Evolutionary conservation across 2,888 invertebrate species (phyloP), one percentile per base, ranked within the genome.

Genomic region (Scaptomyza parva): DNA sequence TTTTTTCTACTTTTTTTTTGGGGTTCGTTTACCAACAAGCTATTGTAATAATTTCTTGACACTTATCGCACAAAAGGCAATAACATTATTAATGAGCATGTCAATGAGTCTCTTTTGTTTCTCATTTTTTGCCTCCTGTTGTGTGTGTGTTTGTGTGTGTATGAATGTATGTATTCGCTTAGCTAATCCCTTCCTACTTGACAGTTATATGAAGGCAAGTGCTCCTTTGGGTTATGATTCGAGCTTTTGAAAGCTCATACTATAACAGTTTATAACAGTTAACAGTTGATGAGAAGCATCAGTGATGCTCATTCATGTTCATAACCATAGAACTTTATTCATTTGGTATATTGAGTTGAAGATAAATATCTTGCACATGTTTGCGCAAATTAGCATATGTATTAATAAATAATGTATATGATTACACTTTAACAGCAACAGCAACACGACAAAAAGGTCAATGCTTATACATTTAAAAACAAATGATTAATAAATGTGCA

Each of bases 41-140:
- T 74, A 79, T 84, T 88, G 86, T 88, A 75, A 80, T 86, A 79
- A 88, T 88, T 84, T 88, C 70, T 84, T 84, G 84, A 84, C 84
- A 84, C 84, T 84, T 84, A 84, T 88, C 87, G 88, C 84, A 88
- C 84, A 88, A 84, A 84, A 84, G 84, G 84, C 88, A 84, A 84
- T 84, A 86, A 84, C 84, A 88, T 84, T 83, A 84, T 84, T 84
- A 84, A 84, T 84, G 84, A 88, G 88, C 84, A 84, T 84, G 84
- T 84, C 84, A 84, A 84, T 84, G 84, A 84, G 86, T 53, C 69
- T 61, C 86, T 53, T 86, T 83, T 88, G 88, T 82, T 70, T 78
- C 17, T 57, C 59, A n/a, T 26, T 59, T 14, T 60, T 39, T 63
- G 52, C 69, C 70, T 50, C 61, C 59, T 62, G 54, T 17, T 9